Evolutionary conservation across 1,140 invertebrate genomes (phyloP).

Genomic region (Brachionus paranguensis): DNA sequence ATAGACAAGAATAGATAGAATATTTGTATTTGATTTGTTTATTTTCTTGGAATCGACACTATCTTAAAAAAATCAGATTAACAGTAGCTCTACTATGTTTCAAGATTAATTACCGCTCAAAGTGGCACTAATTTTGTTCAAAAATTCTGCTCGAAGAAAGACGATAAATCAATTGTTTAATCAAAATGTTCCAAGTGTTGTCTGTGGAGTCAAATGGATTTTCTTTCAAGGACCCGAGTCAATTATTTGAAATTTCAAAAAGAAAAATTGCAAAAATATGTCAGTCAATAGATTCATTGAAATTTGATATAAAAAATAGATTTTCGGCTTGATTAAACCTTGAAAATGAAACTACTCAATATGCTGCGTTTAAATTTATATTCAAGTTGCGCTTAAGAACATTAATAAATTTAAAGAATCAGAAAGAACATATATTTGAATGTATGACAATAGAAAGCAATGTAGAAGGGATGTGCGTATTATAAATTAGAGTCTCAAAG

Average conservation of each 20-base stretch:
- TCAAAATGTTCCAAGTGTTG: neutral
- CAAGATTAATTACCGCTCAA: neutral
- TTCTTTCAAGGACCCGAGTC: conserved; percentile 24
- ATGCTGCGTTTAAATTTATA: neutral
- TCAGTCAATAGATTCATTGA: conserved; percentile 4
- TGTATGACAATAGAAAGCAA: neutral
- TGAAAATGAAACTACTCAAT: neutral
- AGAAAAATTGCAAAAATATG: neutral
- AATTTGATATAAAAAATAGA: neutral
- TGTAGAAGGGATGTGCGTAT: no score
- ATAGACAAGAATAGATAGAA: neutral
- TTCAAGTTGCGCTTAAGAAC: neutral
- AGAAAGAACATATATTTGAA: neutral
- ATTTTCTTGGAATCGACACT: neutral
- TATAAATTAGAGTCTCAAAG: no score
- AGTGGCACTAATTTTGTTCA: neutral
- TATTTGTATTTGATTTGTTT: neutral
- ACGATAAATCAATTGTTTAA: neutral
- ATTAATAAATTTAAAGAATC: neutral
- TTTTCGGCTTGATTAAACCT: neutral
- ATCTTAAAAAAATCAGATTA: conserved; percentile 8
- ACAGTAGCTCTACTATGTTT: neutral
- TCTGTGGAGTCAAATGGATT: neutral
- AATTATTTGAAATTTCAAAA: neutral
- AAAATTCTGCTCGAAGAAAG: neutral